These are phyloP conservation scores for Pseudomugil gertrudae DNA, from an alignment of 2,797 vertebrate genomes.

Conservation along the genomic window DNA sequence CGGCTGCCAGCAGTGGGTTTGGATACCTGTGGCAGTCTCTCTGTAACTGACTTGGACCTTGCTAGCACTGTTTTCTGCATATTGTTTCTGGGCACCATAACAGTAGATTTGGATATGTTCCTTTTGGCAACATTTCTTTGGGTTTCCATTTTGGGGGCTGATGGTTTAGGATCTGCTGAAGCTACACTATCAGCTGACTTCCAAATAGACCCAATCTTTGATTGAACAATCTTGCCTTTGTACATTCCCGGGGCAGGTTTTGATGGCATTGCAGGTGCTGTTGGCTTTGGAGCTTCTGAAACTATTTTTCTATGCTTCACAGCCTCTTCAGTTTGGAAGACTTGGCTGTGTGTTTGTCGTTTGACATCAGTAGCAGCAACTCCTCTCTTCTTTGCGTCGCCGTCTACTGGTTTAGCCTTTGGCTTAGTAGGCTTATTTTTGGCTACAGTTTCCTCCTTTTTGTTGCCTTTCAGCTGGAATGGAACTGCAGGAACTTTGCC, in stretches of 20 bases:
- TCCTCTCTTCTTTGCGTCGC: slow-evolving; percentile 28
- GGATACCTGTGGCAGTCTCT: slow-evolving; percentile 29
- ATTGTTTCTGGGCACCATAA: slow-evolving; percentile 19
- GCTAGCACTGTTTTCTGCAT: slow-evolving; percentile 30
- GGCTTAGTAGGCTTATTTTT: slow-evolving; percentile 27
- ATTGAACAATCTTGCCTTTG: slow-evolving; percentile 89
- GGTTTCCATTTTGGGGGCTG: slow-evolving; percentile 18
- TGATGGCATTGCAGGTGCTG: slow-evolving; percentile 40
- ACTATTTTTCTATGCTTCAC: slow-evolving; percentile 69
- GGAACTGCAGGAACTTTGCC: slow-evolving; percentile 45
- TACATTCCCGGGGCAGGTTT: slow-evolving; percentile 87
- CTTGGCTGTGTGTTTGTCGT: slow-evolving; percentile 76
- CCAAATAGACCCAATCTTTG: slow-evolving; percentile 93
- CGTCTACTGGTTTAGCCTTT: slow-evolving; percentile 31
- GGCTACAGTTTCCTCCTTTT: slow-evolving; percentile 30
- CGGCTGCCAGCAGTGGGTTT: slow-evolving; percentile 29
- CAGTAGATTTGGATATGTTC: slow-evolving; percentile 53
- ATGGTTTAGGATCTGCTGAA: slow-evolving; percentile 31
- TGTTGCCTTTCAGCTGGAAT: slow-evolving; percentile 56
- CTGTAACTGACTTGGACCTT: slow-evolving; percentile 56
- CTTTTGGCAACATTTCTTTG: slow-evolving; percentile 30
- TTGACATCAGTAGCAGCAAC: slow-evolving; percentile 52
- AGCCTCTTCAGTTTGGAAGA: slow-evolving; percentile 74
- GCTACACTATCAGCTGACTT: slow-evolving; percentile 68
- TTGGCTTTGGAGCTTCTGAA: slow-evolving; percentile 75